Base-by-base conservation (phyloP, 2,113 vertebrate species). In the Peromyscus polionotus region DNA sequence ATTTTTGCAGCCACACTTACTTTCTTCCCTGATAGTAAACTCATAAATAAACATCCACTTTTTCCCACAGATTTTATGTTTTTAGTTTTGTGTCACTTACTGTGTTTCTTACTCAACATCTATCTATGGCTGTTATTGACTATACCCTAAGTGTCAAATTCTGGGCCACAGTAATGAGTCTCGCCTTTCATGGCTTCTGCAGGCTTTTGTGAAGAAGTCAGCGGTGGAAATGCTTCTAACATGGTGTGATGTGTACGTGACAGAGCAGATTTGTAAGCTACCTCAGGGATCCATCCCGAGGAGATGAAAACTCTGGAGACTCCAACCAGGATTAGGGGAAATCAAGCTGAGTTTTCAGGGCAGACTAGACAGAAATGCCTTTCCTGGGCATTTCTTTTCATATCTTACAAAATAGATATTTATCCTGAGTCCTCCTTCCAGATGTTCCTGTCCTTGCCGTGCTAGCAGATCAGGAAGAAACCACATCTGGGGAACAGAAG, bases 221-320 rank as follows among this genome's bases (percentile, higher is more conserved):
- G 24, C 81, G 51, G 0, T 13, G 57, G 24, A 88, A 76, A 24
- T 3, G 22, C 0, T 54, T 77, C 83, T 17, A 57, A 20, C 8
- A 0, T 0, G 6, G 79, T 54, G 12, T 51, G 28, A 13, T 68
- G 1, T 4, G 3, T 79, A 7, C n/a, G 0, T 28, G 28, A 39
- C 59, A 45, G 45, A 65, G 36, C 4, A 26, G 48, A 10, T 63
- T 81, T 70, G 4, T 5, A 11, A 36, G 36, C 39, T 31, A 16
- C 1, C 20, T 9, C 28, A 59, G 12, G 17, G 39, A 5, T 17
- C 20, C 13, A 13, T 17, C 51, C 80, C 8, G 2, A 45, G 76
- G 33, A 90, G 31, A 1, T 13, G 9, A 33, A 79, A 45, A 42
- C 33, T 72, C 39, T 87, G 61, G 63, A 77, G 57, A 80, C 4